phyloP scores from a whole-genome alignment of 2,797 vertebrate genomes.

The Percopsis omiscomaycus region DNA sequence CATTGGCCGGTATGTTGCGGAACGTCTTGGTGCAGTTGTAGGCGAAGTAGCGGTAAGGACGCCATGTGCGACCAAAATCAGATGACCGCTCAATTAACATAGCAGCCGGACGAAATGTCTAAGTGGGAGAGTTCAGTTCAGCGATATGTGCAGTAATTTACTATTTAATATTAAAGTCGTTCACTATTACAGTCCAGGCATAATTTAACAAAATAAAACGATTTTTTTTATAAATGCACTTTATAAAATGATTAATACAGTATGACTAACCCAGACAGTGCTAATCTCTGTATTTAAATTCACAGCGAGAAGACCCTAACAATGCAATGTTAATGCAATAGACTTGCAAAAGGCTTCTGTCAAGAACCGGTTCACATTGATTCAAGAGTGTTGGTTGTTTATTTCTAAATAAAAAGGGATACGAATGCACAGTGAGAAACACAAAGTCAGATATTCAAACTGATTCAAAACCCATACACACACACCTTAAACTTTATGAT shows the following conservation, averaged over 20 bases:
- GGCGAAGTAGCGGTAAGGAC: constrained; percentile 84
- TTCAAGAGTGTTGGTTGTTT: no score
- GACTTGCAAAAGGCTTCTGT: no score
- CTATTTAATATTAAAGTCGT: neutral
- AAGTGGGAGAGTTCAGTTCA: neutral
- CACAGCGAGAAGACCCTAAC: no score
- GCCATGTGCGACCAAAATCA: constrained; percentile 83
- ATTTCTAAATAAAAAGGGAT: neutral
- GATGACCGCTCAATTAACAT: constrained; percentile 86
- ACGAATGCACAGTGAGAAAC: neutral
- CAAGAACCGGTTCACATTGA: no score
- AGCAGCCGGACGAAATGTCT: constrained; percentile 87
- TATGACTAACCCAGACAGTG: no score
- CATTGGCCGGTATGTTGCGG: constrained; percentile 61
- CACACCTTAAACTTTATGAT: constrained; percentile 89
- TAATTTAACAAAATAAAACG: neutral
- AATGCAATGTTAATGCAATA: no score
- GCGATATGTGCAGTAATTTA: neutral
- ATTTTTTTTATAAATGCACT: neutral
- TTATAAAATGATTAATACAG: neutral
- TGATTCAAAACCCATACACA: neutral
- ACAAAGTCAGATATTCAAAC: neutral
- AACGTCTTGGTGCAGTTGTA: constrained; percentile 87
- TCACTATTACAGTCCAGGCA: neutral
- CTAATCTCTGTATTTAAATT: no score